phyloP scores from a whole-genome alignment of 2,797 vertebrate species.

The Anniella stebbinsi region DNA sequence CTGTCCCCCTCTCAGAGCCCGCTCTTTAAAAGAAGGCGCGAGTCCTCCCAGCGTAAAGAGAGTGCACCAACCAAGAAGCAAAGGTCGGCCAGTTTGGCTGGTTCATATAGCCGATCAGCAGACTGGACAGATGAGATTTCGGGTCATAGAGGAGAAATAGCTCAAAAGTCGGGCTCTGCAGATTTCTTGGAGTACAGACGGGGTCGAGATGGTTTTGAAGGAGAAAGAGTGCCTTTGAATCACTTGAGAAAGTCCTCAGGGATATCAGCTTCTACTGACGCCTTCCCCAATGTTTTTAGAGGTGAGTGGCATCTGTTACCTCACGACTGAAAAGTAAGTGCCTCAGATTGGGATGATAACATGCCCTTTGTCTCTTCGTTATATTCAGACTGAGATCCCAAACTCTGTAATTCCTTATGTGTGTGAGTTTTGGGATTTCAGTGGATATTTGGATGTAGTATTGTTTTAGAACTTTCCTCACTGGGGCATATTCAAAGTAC shows the following conservation, averaged over 20 bases:
- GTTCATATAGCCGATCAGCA: slow-evolving; percentile 89
- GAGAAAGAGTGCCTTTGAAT: slow-evolving; percentile 80
- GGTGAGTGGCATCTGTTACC: slow-evolving; percentile 80
- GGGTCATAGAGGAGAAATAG: slow-evolving; percentile 63
- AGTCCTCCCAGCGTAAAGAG: slow-evolving; percentile 72
- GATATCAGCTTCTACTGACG: slow-evolving; percentile 82
- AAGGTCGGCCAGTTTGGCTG: slow-evolving; percentile 80
- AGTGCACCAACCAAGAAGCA: slow-evolving; percentile 75
- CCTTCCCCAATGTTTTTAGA: slow-evolving; percentile 91
- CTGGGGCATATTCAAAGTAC: neutral
- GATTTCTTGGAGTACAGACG: slow-evolving; percentile 81
- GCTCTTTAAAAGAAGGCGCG: slow-evolving; percentile 79
- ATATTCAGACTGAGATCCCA: neutral
- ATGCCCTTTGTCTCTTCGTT: slow-evolving; percentile 18
- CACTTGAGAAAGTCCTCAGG: slow-evolving; percentile 82
- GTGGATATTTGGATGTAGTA: slow-evolving; percentile 55
- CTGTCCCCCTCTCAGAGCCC: slow-evolving; percentile 91
- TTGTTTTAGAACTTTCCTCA: slow-evolving; percentile 40
- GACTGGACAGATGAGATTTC: slow-evolving; percentile 92
- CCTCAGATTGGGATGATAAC: neutral
- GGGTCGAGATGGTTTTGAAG: slow-evolving; percentile 71
- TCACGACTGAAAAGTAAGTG: neutral
- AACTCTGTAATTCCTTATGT: slow-evolving; percentile 23
- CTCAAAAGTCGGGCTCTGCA: slow-evolving; percentile 76
- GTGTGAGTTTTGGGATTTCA: slow-evolving; percentile 12